phyloP scores from a whole-genome alignment of 2,113 vertebrate species.

The human region GRCh38 chr4:175308001-175308500 shows the following conservation, averaged over 20 bases:
- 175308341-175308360: background rate
- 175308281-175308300: background rate
- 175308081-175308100: background rate
- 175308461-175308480: background rate
- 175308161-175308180: background rate
- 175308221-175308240: background rate
- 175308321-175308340: background rate
- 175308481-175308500: background rate
- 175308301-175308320: background rate
- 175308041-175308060: background rate
- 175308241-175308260: background rate
- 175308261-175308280: background rate
- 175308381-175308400: background rate
- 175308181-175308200: background rate
- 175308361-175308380: background rate
- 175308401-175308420: background rate
- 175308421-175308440: background rate
- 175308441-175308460: background rate
- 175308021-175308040: background rate
- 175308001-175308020: background rate
- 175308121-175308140: background rate
- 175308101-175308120: background rate
- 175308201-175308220: background rate
- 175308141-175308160: background rate
- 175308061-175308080: background rate